A percentile compares a stretch with the other conserved stretches of the same genome.
Conservation (phyloP, 2,888 invertebrate species). For the Neocrepidodera transversa region DNA sequence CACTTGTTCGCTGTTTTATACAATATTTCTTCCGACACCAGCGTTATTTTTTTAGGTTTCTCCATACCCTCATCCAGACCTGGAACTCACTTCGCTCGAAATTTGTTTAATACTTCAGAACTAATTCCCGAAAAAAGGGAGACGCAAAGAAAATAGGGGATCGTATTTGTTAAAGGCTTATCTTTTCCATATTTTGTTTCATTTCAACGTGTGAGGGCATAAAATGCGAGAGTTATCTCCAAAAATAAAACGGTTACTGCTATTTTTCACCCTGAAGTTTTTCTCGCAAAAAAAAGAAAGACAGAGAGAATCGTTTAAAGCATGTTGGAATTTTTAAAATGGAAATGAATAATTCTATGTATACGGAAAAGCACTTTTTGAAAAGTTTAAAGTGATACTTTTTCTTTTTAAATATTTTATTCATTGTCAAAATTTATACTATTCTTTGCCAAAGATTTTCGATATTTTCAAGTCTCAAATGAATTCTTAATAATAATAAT, state of each 20-base stretch:
- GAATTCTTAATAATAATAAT: too few relatives aligned
- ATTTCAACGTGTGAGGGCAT: slow-evolving; percentile 29
- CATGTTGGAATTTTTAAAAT: neutral
- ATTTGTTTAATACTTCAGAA: slow-evolving; percentile 31
- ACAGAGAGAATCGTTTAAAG: neutral
- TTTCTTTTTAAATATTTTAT: too few relatives aligned
- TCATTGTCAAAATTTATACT: too few relatives aligned
- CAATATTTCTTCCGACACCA: too few relatives aligned
- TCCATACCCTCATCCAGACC: too few relatives aligned
- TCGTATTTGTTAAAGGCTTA: slow-evolving; percentile 41
- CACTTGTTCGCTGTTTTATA: too few relatives aligned
- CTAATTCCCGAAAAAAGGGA: slow-evolving; percentile 22
- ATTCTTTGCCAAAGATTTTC: too few relatives aligned
- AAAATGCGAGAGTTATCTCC: slow-evolving; percentile 25
- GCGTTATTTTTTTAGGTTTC: too few relatives aligned
- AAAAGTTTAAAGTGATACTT: too few relatives aligned
- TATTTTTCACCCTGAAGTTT: slow-evolving; percentile 1
- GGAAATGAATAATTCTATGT: slow-evolving; percentile 7
- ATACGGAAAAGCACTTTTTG: too few relatives aligned
- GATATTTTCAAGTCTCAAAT: too few relatives aligned
- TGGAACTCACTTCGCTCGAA: too few relatives aligned
- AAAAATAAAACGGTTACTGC: slow-evolving; percentile 13
- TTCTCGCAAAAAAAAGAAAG: neutral
- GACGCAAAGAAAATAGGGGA: slow-evolving; percentile 33
- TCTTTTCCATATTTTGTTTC: slow-evolving; percentile 38